Percentiles rank a stretch among this genome's conserved stretches.
Conservation (phyloP, 2,797 vertebrate genomes). For the Pseudochirops cupreus region DNA sequence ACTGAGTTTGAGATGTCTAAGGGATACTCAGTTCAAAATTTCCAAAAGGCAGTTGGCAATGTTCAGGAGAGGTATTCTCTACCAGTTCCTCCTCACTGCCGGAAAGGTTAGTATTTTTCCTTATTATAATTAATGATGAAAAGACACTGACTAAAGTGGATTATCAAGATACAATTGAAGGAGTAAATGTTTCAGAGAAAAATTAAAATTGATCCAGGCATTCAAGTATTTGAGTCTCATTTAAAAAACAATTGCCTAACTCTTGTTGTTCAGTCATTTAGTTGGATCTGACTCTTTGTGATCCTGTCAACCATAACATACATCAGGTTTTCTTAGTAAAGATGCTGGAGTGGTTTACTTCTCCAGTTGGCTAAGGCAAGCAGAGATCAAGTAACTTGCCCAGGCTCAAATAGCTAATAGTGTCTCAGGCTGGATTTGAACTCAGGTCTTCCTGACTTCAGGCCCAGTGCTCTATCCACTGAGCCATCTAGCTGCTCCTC, state of each 20-base stretch:
- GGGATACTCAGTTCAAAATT: constrained; percentile 18
- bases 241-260: background rate
- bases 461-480: background rate
- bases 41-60: background rate
- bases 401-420: background rate
- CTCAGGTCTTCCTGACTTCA: background rate
- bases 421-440: background rate
- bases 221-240: constrained; percentile 21
- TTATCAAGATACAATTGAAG: constrained; percentile 26
- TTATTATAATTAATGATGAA: background rate
- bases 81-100: constrained; percentile 27
- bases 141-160: background rate
- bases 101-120: background rate
- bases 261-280: background rate
- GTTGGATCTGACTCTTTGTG: background rate
- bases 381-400: background rate
- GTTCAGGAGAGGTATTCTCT: constrained; percentile 42
- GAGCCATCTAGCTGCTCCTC: background rate
- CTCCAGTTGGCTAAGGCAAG: background rate
- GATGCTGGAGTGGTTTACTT: background rate
- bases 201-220: background rate
- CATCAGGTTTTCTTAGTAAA: background rate
- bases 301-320: background rate
- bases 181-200: constrained; percentile 31
- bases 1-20: background rate